phyloP scores from a whole-genome alignment of 2,113 vertebrate genomes.

The Calidris pugnax region DNA sequence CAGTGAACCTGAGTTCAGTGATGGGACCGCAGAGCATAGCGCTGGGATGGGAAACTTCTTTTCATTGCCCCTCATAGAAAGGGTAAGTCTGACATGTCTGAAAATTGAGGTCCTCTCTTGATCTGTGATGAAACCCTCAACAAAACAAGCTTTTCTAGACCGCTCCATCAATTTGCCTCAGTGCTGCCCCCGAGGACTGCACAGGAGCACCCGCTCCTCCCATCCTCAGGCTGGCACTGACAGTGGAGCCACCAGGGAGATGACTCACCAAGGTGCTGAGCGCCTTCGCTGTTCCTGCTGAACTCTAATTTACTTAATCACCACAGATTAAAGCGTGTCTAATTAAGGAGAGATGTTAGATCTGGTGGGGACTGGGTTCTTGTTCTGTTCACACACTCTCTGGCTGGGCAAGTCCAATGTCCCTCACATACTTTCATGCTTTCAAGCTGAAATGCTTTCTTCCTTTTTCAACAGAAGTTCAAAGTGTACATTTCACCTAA shows the following conservation, averaged over 20 bases:
- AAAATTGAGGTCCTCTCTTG: neutral
- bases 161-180: fast-evolving
- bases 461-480: neutral
- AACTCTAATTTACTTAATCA: conserved; percentile 29
- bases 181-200: neutral
- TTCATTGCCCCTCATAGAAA: neutral
- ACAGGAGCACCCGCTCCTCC: neutral
- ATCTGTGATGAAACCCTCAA: neutral
- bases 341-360: neutral
- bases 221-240: neutral
- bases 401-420: neutral
- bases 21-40: neutral
- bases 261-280: neutral
- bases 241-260: neutral
- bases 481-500: neutral
- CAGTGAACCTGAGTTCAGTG: neutral
- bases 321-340: neutral
- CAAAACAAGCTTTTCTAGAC: neutral
- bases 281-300: neutral
- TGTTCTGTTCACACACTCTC: neutral
- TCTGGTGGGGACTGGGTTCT: neutral
- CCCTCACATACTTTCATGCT: neutral
- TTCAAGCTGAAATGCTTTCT: neutral
- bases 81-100: neutral
- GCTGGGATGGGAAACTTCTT: neutral